Evolutionary conservation across 2,797 vertebrate species (phyloP), one percentile per base, ranked within the genome.

Genomic region (Sebastes paucispinis): DNA sequence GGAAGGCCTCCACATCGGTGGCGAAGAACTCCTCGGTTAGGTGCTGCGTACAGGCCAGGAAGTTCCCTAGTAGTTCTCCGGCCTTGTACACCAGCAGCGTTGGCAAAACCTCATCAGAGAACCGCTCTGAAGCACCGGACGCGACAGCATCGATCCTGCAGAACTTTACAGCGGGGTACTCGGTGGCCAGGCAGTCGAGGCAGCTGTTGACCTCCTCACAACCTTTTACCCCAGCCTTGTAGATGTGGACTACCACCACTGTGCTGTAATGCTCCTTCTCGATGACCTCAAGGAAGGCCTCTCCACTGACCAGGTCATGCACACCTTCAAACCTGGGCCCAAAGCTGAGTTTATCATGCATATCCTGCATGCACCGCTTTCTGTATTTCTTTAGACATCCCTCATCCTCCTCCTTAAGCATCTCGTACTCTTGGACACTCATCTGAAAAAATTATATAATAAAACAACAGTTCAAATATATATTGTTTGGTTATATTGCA

Each of bases 281-380:
- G 0, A 99, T 96, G 65, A 97, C 96, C 79, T 98, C 96, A 32
- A 99, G 90, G 88, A 96, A 96, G 73, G 94, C 95, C 68, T 96
- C 97, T 5, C 98, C 97, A 0, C 93, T 97, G 71, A 97, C 96
- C 77, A 99, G 94, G 86, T 99, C 98, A 0, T 96, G 95, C 58
- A 99, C 91, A 1, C 95, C 95, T 64, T 97, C 97, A 0, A 99
- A 98, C 79, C 92, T 97, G 1, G 98, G 98, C 77, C 98, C 98
- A 11, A 99, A 98, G 86, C 98, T 99, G 87, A 99, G 94, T 84
- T 96, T 96, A 85, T 98, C 96, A 20, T 98, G 98, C 98, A 99
- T 99, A 72, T 98, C 97, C 91, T 97, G 96, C 98, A 99, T 99
- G 86, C 98, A 98, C n/a, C 95, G 96, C 77, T 95, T 96, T 57